phyloP scores from a whole-genome alignment of 2,113 vertebrate species.

The Cariama cristata region DNA sequence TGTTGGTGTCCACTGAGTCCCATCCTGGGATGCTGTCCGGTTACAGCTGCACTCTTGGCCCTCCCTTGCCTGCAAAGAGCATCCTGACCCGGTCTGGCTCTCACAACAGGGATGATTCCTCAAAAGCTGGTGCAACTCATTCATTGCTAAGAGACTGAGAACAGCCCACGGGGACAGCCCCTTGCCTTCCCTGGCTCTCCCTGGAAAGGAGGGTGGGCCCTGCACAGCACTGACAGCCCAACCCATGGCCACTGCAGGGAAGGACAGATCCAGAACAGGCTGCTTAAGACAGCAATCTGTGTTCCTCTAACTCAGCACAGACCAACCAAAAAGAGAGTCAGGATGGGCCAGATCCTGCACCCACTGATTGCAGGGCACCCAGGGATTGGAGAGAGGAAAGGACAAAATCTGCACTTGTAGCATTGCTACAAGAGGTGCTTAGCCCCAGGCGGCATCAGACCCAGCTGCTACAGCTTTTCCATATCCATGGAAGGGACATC shows the following conservation, averaged over 20 bases:
- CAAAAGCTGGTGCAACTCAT: accelerated
- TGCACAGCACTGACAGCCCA: not conserved
- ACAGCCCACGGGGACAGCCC: accelerated
- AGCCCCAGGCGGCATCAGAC: not conserved
- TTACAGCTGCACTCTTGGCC: accelerated
- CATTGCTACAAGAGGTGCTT: not conserved
- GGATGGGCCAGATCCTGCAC: not conserved
- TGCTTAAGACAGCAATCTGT: too few relatives aligned
- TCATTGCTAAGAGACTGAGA: not conserved
- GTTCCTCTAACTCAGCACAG: not conserved
- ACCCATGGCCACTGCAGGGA: not conserved
- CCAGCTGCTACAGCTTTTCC: not conserved
- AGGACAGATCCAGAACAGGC: not conserved
- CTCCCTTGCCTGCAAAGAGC: not conserved
- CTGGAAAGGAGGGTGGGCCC: not conserved
- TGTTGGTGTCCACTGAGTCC: accelerated
- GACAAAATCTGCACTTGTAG: not conserved
- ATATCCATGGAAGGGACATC: not conserved
- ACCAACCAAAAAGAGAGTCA: not conserved
- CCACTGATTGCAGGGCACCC: not conserved
- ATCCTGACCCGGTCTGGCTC: not conserved
- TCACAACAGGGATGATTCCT: accelerated
- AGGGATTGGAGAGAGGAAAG: not conserved
- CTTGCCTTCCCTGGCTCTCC: not conserved
- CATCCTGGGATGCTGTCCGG: accelerated